phyloP scores from a whole-genome alignment of 1,140 invertebrate species.

The Epicauta chinensis region DNA sequence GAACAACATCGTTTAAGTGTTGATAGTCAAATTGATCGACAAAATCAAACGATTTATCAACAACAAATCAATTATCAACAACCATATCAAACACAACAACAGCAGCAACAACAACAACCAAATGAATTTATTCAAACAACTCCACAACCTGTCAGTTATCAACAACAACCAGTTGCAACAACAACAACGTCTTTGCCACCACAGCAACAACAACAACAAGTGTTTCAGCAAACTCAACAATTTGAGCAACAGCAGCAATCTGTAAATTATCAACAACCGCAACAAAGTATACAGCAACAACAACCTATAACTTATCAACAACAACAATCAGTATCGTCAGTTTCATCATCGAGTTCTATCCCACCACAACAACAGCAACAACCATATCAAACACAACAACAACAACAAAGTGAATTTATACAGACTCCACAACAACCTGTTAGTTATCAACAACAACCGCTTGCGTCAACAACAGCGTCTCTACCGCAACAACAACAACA shows the following conservation, averaged over 20 bases:
- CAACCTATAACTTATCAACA: constrained; percentile 1
- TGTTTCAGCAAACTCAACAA: too few relatives aligned
- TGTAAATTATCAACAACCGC: constrained; percentile 7
- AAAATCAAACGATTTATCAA: constrained; percentile 14
- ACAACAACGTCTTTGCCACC: constrained; percentile 11
- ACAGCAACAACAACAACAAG: too few relatives aligned
- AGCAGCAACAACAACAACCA: too few relatives aligned
- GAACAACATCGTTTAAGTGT: constrained; percentile 36
- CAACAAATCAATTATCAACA: constrained; percentile 5
- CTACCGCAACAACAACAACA: too few relatives aligned
- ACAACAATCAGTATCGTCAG: constrained; percentile 16
- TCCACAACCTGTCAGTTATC: constrained; percentile 14
- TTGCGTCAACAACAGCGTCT: constrained; percentile 22
- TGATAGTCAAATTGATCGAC: constrained; percentile 35
- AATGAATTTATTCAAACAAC: constrained; percentile 18
- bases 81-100: constrained; percentile 21
- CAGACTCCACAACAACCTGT: constrained; percentile 9
- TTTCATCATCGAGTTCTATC: constrained; percentile 15
- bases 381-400: constrained; percentile 30
- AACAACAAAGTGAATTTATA: too few relatives aligned
- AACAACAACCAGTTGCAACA: constrained; percentile 32
- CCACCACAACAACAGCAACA: constrained; percentile 31
- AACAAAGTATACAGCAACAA: constrained; percentile 15
- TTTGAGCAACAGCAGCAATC: constrained; percentile 15
- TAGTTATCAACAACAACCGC: constrained; percentile 29